Evolutionary conservation across 2,113 vertebrate genomes (phyloP), one percentile per base, ranked within the genome.

Genomic region (Anguilla japonica): DNA sequence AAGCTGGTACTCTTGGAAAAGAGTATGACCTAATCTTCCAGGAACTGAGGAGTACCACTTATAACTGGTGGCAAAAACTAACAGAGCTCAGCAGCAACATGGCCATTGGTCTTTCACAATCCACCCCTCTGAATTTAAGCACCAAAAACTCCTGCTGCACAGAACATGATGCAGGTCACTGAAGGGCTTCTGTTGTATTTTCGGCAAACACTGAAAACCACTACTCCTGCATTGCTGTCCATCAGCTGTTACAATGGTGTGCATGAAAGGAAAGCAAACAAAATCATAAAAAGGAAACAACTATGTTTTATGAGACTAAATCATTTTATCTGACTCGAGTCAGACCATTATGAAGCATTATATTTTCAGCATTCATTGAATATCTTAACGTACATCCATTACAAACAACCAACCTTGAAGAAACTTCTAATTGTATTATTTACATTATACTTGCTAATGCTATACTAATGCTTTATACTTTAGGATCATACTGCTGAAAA

Each of bases 61-160:
- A 87, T 79, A 85, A 75, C 88, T 87, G 83, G 86, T 60, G 88
- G 57, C 78, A 87, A 88, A 84, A 87, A 86, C 84, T 81, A 71
- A 89, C 87, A 85, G 88, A 90, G 92, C 87, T 53, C 40, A 46
- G 79, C 53, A 82, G 43, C 26, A 82, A 91, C 82, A 90, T 40
- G 40, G 90, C 90, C 84, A 90, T 84, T 81, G 85, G 78, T 87
- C 86, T 89, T 84, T 89, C 81, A 79, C 71, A 86, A 89, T 89
- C 91, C 71, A 41, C 50, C 83, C 46, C 89, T 82, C 87, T 46
- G 41, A 43, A 75, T n/a, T 0, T 14, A 16, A 78, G 39, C 18
- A 63, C 22, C 63, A 22, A 8, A 71, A 7, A 26, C 63, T 7
- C 26, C 63, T 40, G 43, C 63, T 26, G 20, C 53, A 60, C 75